These are phyloP conservation scores for Harpalus rubripes DNA, from an alignment of 2,888 invertebrate species.

Conservation along the genomic window DNA sequence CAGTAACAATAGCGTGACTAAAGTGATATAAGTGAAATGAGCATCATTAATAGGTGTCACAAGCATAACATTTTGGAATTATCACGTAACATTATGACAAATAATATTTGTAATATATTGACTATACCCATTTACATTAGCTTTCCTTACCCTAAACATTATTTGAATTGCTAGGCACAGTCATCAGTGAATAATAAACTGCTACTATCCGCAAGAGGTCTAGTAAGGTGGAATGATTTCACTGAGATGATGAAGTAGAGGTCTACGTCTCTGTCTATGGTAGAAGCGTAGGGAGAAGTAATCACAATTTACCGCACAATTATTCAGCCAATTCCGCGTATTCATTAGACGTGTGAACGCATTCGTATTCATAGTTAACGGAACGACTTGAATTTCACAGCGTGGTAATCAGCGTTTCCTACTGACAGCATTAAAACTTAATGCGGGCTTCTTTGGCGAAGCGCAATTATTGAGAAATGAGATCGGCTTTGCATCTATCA, in stretches of 20 bases:
- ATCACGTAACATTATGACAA: background rate
- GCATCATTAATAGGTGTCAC: background rate
- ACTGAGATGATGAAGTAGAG: background rate
- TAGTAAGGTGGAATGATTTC: background rate
- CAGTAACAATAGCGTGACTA: background rate
- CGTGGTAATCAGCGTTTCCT: slow-evolving; percentile 34
- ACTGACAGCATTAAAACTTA: slow-evolving; percentile 35
- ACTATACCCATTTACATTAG: no score
- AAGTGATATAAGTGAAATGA: background rate
- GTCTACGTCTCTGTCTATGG: background rate
- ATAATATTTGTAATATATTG: background rate
- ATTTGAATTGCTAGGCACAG: no score
- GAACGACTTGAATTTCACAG: slow-evolving; percentile 33
- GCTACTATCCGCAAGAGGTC: no score
- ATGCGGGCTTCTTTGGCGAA: slow-evolving; percentile 33
- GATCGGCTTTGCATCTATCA: slow-evolving; percentile 16
- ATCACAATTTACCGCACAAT: slow-evolving; percentile 54
- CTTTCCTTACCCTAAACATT: no score
- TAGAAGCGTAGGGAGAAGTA: slow-evolving; percentile 19
- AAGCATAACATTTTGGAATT: background rate
- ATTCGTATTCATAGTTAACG: slow-evolving; percentile 55
- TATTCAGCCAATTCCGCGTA: slow-evolving; percentile 55
- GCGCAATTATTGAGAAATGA: slow-evolving; percentile 31
- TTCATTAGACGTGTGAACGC: slow-evolving; percentile 56
- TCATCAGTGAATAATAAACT: no score